Evolutionary conservation across 2,797 vertebrate genomes (phyloP), one percentile per base, ranked within the genome.

Genomic region (Chrosomus eos): DNA sequence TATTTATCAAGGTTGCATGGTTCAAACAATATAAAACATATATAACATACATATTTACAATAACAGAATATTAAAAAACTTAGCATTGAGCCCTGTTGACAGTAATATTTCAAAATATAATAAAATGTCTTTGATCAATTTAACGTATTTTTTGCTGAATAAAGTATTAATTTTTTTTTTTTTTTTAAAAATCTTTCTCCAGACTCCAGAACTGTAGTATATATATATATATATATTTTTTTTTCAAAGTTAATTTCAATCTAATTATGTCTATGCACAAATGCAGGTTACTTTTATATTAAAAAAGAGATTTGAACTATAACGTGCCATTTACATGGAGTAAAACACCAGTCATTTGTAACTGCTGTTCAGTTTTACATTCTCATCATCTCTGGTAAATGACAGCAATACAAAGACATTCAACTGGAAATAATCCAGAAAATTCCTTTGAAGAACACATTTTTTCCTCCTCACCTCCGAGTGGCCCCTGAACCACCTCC

Each of bases 401-500:
- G 72, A 51, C 48, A 53, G 14, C 58, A 31, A 43, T 6, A 77
- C 5, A 62, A 11, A 31, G 26, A 64, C 36, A 26, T 45, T 43
- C 38, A 62, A 4, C 58, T 78, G 76, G 38, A 78, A 78, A 60
- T 11, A 64, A 45, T 26, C 58, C 76, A 78, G 38, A 64, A 26
- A 7, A 45, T 78, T 64, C 75, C 55, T 78, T 78, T 64, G 58
- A 80, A 51, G 5, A 58, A 43, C 51, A 68, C 51, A 9, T 43
- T 40, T 58, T 53, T 18, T 14, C 31, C 9, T 82, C 36, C 85
- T 92, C 94, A 99, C 98, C 98, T 92, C 98, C 98, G 36, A 99
- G 95, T 68, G 97, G 98, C 71, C 98, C 98, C 90, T 96, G 95
- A 90, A 99, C 95, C 23, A 99, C 97, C 77, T 99, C 96, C 4